A percentile compares a stretch with the other conserved stretches of the same genome.
Evolutionary conservation across 1,140 invertebrate species (phyloP).

Genomic region (Capitella teleta): DNA sequence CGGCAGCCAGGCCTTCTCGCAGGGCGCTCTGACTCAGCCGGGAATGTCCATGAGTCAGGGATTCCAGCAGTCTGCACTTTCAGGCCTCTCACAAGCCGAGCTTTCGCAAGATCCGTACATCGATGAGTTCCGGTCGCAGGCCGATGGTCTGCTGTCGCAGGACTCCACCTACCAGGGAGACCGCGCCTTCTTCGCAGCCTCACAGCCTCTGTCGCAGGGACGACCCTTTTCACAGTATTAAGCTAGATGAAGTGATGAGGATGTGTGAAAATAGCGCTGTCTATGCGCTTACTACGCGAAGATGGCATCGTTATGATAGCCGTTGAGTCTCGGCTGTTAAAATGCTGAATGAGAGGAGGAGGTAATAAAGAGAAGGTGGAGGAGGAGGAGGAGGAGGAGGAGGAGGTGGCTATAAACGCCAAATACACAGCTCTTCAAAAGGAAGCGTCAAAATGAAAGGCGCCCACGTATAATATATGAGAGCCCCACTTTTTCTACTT

Average conservation of each 20-base stretch:
- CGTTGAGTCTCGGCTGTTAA: not conserved
- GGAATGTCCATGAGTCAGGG: conserved; percentile 44
- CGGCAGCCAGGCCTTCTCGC: conserved; percentile 40
- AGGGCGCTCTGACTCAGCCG: conserved; percentile 45
- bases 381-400: not conserved
- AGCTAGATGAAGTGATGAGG: not conserved
- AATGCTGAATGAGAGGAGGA: not conserved
- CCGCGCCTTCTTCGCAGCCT: conserved; percentile 55
- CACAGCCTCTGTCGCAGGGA: conserved; percentile 45
- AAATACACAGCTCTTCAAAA: too few species aligned
- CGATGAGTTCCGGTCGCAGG: conserved; percentile 83
- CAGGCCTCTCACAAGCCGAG: conserved; percentile 44
- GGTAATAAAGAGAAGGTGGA: not conserved
- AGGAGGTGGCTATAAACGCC: not conserved
- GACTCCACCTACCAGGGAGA: conserved; percentile 85
- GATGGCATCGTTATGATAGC: not conserved
- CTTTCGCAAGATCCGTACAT: conserved; percentile 44
- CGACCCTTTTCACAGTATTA: conserved; percentile 48
- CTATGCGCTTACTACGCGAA: not conserved
- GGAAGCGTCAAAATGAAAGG: too few species aligned
- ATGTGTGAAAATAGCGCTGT: not conserved
- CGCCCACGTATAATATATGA: too few species aligned
- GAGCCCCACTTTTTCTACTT: too few species aligned
- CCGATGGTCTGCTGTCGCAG: conserved; percentile 85
- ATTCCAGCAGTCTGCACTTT: conserved; percentile 43